Base-by-base conservation (phyloP, 2,888 invertebrate genomes). In the Tetragnatha montana region DNA sequence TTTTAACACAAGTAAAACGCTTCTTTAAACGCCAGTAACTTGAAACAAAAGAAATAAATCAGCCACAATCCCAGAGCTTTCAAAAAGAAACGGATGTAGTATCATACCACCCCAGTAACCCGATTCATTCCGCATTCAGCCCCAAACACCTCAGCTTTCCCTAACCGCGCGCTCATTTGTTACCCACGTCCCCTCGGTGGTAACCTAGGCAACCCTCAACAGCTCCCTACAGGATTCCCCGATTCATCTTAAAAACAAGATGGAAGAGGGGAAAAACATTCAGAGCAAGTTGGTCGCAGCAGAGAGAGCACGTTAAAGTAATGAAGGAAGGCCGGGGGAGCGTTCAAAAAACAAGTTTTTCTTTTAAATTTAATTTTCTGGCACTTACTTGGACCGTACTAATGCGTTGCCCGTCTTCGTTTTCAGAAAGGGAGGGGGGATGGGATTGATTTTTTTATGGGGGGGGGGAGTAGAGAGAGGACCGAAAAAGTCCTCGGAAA, bases 361-460 rank as follows among this genome's bases (percentile, higher is more conserved):
- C 87, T 88, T 88, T 88, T 88, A 88, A 88, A 88, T 88, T 88
- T 82, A 88, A 88, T 88, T 88, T 80, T 50, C 76, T 50, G 76
- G 81, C 81, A 81, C 76, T 82, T 74, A 49, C 74, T 87, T 60
- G 21, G 71, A 74, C 47, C 49, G 74, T 22, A 19, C 75, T 88
- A 82, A 88, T 68, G 87, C 35, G 35, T 76, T 70, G 70, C 78
- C 19, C 14, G 21, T 82, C 82, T 51, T 35, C 51, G 50, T 82
- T 80, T 78, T 76, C 81, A 70, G n/a, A n/a, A 60, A 51, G 47
- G 50, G n/a, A n/a, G n/a, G n/a, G n/a, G n/a, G n/a, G n/a, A n/a
- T n/a, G n/a, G 49, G 76, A 82, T 88, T 75, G 81, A 88, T 88
- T 88, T 88, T 88, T 49, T 51, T 81, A 69, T n/a, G n/a, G n/a